These are phyloP conservation scores for Barnardius zonarius DNA, from an alignment of 2,113 vertebrate genomes.

Conservation along the genomic window DNA sequence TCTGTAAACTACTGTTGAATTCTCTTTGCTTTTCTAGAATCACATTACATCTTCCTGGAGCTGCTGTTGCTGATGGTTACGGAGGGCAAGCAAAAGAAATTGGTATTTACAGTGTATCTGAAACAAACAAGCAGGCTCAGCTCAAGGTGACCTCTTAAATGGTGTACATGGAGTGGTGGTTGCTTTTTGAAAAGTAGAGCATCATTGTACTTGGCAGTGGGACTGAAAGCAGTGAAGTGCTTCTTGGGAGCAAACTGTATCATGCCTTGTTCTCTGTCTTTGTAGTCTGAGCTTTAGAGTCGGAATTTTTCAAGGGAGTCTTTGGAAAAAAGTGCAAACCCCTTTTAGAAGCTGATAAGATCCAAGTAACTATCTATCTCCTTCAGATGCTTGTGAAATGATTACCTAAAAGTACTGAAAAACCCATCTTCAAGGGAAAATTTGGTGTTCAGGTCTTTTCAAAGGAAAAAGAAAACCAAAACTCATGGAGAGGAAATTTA, in stretches of 20 bases:
- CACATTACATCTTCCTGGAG: constrained; percentile 30
- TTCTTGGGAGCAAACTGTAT: neutral
- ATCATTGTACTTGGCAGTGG: neutral
- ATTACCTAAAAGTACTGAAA: neutral
- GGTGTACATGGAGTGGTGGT: neutral
- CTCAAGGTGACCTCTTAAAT: neutral
- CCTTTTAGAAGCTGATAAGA: neutral
- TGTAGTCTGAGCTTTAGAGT: neutral
- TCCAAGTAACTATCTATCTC: neutral
- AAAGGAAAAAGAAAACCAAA: neutral
- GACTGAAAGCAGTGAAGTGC: neutral
- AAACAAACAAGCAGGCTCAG: constrained; percentile 41
- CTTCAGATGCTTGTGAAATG: neutral
- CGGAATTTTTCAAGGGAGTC: neutral
- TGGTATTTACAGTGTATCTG: constrained; percentile 55
- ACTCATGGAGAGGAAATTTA: neutral
- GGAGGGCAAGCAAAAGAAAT: constrained; percentile 18
- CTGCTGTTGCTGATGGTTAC: neutral
- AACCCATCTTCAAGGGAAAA: neutral
- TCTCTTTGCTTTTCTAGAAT: constrained; percentile 55
- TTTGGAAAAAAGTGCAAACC: neutral
- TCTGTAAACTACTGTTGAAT: constrained; percentile 38
- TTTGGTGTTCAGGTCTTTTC: neutral
- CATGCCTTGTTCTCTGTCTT: neutral
- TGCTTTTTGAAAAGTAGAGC: constrained; percentile 33